phyloP scores from a whole-genome alignment of 2,797 vertebrate genomes.

The Coregonus suidteri region DNA sequence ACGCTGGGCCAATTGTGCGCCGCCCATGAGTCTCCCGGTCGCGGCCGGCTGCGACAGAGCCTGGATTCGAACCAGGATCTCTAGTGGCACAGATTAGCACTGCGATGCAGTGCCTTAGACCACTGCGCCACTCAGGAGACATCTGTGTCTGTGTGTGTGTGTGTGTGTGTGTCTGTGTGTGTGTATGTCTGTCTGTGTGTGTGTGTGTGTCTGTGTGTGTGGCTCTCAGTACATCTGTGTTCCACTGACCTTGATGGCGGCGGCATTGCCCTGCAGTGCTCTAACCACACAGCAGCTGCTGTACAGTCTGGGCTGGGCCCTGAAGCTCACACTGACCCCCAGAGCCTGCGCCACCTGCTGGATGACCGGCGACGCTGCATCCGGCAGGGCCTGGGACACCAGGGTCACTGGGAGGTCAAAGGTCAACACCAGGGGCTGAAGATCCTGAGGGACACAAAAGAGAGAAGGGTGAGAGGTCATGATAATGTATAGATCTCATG shows the following conservation, averaged over 20 bases:
- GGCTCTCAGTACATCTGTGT: background rate
- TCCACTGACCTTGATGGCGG: slow-evolving; percentile 72
- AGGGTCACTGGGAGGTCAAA: slow-evolving; percentile 79
- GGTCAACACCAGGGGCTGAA: slow-evolving; percentile 78
- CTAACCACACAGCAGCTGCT: slow-evolving; percentile 77
- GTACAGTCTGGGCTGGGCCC: slow-evolving; percentile 72
- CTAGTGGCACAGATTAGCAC: no score
- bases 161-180: background rate
- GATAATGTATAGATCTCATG: background rate
- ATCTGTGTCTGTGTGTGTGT: no score
- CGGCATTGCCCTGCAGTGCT: slow-evolving; percentile 75
- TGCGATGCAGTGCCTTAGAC: no score
- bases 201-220: background rate
- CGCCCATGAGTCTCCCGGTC: no score
- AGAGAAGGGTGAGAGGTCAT: slow-evolving; percentile 3
- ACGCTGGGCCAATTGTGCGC: no score
- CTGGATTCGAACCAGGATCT: no score
- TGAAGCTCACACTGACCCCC: slow-evolving; percentile 78
- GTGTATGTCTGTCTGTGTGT: slow-evolving; percentile 9
- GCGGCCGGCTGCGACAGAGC: no score
- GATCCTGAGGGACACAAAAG: slow-evolving; percentile 60
- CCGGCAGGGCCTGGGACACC: slow-evolving; percentile 71
- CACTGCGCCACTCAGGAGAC: no score
- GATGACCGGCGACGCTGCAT: slow-evolving; percentile 75
- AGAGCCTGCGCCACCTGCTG: slow-evolving; percentile 79